Base-by-base conservation (phyloP, 2,797 vertebrate genomes). In the Gallirallus australis region DNA sequence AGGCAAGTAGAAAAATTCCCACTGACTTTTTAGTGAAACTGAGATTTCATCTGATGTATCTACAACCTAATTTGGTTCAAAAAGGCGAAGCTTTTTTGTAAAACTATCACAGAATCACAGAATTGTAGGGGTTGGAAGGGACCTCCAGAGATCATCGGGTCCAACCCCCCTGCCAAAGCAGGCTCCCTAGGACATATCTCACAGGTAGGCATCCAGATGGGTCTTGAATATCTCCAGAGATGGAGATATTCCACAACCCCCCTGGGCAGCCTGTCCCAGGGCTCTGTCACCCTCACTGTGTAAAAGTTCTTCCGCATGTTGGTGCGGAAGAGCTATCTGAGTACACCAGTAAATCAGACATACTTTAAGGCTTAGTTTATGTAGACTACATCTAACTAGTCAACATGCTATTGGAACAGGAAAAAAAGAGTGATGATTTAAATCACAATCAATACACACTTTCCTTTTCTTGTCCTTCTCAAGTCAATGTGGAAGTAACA, bases 11-110 rank as follows among this genome's bases (percentile, higher is more conserved):
- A 86, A 93, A 57, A 83, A 64, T 45, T 90, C 50, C 37, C 65
- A 82, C 76, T 90, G 65, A 70, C 25, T 71, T 88, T 24, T 88
- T 63, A 84, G 37, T 76, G 70, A 76, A 95, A 89, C 60, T 72
- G 50, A 75, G 52, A 48, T 79, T 79, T 79, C 28, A 56, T 60
- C 47, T 60, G 39, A 64, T n/a, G 31, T 37, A 78, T 69, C 66
- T 54, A 69, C 86, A 78, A 73, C 6, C 23, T 86, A 9, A 50
- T 37, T 77, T 89, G 81, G 48, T 39, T 82, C 20, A 27, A 64
- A 64, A 64, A 53, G n/a, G 11, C 57, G 40, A 54, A 91, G 33
- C 45, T 39, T 53, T n/a, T 24, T 61, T 33, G 37, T 48, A 24
- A 31, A 73, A 56, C 9, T 56, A 30, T 45, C 42, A 45, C 42